A percentile compares a stretch with the other conserved stretches of the same genome.
These are phyloP conservation scores for Egretta garzetta DNA, from an alignment of 2,113 vertebrate species.

Conservation along the genomic window DNA sequence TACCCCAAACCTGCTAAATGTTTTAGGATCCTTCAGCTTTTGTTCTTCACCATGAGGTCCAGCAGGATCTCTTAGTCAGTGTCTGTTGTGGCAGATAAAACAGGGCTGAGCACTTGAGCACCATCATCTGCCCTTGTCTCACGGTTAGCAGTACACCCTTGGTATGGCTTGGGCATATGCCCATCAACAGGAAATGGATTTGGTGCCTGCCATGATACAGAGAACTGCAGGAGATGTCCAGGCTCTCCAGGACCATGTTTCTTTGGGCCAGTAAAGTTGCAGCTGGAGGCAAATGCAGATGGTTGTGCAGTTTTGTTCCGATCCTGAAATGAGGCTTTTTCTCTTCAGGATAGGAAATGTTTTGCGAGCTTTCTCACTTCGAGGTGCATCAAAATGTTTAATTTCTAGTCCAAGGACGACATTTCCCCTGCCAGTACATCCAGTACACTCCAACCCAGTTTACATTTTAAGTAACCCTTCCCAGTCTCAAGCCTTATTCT, in stretches of 20 bases:
- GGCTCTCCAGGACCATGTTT: accelerated
- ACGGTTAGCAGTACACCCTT: neutral
- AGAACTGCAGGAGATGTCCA: neutral
- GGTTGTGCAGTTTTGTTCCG: neutral
- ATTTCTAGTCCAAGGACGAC: neutral
- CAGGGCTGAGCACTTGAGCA: neutral
- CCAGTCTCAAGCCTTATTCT: neutral
- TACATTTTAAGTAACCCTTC: neutral
- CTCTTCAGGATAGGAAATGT: neutral
- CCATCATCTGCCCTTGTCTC: neutral
- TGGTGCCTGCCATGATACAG: neutral
- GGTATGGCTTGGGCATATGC: neutral
- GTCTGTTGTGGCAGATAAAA: neutral
- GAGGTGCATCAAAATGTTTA: neutral
- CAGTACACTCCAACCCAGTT: neutral
- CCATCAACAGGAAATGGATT: neutral
- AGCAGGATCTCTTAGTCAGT: neutral
- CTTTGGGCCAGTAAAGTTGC: neutral
- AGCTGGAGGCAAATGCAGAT: neutral
- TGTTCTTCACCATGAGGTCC: neutral
- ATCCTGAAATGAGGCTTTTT: neutral
- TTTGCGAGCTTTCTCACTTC: neutral
- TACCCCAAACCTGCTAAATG: neutral
- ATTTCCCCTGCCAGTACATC: neutral
- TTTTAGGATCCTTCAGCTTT: neutral